These are phyloP conservation scores for Ceratitis capitata DNA, from an alignment of 1,140 invertebrate genomes.

Conservation along the genomic window DNA sequence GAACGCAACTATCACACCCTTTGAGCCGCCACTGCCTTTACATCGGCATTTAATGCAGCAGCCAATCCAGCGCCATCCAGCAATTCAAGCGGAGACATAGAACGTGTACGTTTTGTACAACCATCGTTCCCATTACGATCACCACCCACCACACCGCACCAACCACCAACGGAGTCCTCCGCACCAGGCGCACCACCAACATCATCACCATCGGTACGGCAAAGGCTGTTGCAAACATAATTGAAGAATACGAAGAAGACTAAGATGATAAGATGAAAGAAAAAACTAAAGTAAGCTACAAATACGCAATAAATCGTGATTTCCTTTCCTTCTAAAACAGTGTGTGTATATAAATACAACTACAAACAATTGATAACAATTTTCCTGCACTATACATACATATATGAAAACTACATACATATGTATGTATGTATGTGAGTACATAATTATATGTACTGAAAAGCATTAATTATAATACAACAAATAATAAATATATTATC, in stretches of 20 bases:
- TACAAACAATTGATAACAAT: not conserved
- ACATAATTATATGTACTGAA: no score
- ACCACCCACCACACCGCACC: conserved; percentile 37
- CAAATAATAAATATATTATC: not conserved
- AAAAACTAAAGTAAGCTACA: conserved; percentile 4
- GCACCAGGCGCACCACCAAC: conserved; percentile 41
- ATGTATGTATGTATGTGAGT: not conserved
- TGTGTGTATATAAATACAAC: not conserved
- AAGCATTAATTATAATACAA: not conserved
- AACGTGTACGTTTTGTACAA: conserved; percentile 61
- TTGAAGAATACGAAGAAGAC: conserved; percentile 27
- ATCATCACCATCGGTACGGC: conserved; percentile 53
- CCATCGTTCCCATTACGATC: conserved; percentile 60
- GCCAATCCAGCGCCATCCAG: conserved; percentile 48
- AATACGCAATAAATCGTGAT: conserved; percentile 34
- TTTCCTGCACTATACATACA: not conserved
- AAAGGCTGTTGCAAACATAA: conserved; percentile 62
- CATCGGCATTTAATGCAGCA: conserved; percentile 62
- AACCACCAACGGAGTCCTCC: not conserved
- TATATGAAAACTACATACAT: not conserved
- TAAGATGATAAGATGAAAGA: not conserved
- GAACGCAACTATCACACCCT: conserved; percentile 86
- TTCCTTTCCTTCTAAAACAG: not conserved
- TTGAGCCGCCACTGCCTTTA: conserved; percentile 69
- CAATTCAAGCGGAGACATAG: conserved; percentile 53